Base-by-base conservation (phyloP, 2,888 invertebrate genomes). In the Phengaris arion region DNA sequence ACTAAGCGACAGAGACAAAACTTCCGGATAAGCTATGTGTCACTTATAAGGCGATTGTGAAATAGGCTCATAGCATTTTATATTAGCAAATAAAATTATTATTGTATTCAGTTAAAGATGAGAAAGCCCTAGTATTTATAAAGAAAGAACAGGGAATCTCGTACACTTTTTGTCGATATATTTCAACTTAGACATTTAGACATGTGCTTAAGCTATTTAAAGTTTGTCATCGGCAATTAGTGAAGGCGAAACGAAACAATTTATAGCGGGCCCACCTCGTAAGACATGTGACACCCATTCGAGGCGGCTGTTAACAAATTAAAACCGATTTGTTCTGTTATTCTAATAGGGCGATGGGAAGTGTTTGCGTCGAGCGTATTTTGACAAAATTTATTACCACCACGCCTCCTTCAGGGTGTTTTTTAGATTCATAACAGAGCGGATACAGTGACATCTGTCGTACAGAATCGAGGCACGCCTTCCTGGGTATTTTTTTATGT, bases 381-480 rank as follows among this genome's bases (percentile, higher is more conserved):
- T 93, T 93, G 94, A 93, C 92, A 87, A 92, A 91, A 94, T 94
- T 94, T 94, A 94, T 94, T 89, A 85, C 88, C 82, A 88, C 93
- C 94, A 92, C 94, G 93, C 94, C 94, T 92, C 84, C 88, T 84
- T 79, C 84, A 81, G 86, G 84, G 83, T 77, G 83, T 84, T 91
- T 92, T 92, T 91, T 87, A 83, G 81, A 83, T 51, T 83, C 79
- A 82, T 79, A 80, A 79, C 83, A 85, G 89, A 90, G 89, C 88
- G 90, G 92, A 90, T 87, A 88, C 86, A 81, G 81, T 82, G 87
- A 89, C 93, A 93, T 92, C 92, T 93, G 93, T 88, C 90, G 90
- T 82, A 83, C 86, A 84, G 85, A 85, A 84, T 84, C 80, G 82
- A 77, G 78, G 88, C 88, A 91, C 92, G 92, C 92, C 89, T 81